Percentiles rank a stretch among this genome's conserved stretches.
Evolutionary conservation across 2,888 invertebrate species (phyloP).

Genomic region (Anoplius nigerrimus): DNA sequence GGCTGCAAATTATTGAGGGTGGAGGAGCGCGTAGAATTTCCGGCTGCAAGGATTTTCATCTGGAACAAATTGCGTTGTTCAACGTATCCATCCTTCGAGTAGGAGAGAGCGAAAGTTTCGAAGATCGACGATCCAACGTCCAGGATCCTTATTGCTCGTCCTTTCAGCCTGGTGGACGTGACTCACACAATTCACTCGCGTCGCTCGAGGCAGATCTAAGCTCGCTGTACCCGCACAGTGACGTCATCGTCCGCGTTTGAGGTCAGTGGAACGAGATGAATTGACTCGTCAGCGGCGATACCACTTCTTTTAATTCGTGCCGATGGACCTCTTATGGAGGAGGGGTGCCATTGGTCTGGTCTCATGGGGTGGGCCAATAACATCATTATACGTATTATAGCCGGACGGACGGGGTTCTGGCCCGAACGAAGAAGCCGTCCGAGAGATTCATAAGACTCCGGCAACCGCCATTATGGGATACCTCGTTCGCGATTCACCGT

Average conservation of each 20-base stretch:
- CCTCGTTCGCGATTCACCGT: too few species aligned
- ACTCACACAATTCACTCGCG: conserved; percentile 7
- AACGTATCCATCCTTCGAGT: too few species aligned
- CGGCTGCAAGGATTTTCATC: too few species aligned
- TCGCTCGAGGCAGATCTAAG: conserved; percentile 14
- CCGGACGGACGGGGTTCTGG: too few species aligned
- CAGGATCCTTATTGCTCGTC: not conserved
- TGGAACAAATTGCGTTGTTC: too few species aligned
- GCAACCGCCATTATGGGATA: too few species aligned
- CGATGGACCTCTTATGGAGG: conserved; percentile 54
- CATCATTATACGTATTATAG: conserved; percentile 10
- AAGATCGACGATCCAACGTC: too few species aligned
- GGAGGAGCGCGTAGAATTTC: too few species aligned
- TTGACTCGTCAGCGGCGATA: conserved; percentile 64
- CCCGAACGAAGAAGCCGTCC: too few species aligned
- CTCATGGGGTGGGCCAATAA: conserved; percentile 43
- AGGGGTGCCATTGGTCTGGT: conserved; percentile 35
- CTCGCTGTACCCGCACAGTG: conserved; percentile 33
- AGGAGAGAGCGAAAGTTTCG: too few species aligned
- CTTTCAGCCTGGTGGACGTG: not conserved
- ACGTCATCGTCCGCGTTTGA: conserved; percentile 60
- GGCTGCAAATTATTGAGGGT: too few species aligned
- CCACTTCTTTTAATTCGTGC: conserved; percentile 55
- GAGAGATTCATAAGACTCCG: too few species aligned
- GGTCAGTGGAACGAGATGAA: conserved; percentile 67